Percentiles rank a stretch among this genome's conserved stretches.
These are phyloP conservation scores for Synaphobranchus kaupii DNA, from an alignment of 2,797 vertebrate species.

Conservation along the genomic window DNA sequence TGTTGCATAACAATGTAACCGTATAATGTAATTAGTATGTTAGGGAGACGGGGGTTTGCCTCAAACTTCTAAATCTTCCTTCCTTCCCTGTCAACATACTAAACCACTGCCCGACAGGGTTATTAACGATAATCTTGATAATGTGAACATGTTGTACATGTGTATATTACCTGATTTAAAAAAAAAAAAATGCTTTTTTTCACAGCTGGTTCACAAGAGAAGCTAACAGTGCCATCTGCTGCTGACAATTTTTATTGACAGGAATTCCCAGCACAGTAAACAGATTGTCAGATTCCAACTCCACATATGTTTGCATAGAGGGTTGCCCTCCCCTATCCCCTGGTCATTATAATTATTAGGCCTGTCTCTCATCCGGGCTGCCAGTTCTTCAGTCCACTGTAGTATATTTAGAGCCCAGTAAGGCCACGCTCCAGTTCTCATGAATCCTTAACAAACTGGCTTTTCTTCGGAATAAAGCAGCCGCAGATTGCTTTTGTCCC, in stretches of 20 bases:
- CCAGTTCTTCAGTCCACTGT: not conserved
- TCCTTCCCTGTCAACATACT: too few species aligned
- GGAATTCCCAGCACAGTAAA: not conserved
- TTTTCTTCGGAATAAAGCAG: not conserved
- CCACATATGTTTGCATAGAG: not conserved
- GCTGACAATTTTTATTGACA: not conserved
- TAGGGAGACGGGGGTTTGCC: too few species aligned
- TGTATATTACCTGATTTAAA: too few species aligned
- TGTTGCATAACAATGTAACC: too few species aligned
- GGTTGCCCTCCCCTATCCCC: too few species aligned
- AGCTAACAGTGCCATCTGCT: slow-evolving; percentile 1
- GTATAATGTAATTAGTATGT: too few species aligned
- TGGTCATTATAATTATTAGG: not conserved
- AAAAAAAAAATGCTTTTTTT: too few species aligned
- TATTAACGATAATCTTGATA: too few species aligned
- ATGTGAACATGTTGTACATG: too few species aligned
- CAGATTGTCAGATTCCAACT: not conserved
- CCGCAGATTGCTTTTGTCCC: not conserved
- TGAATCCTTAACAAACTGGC: slow-evolving; percentile 10
- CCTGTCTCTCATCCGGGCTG: not conserved
- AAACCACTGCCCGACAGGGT: too few species aligned
- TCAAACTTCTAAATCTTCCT: too few species aligned
- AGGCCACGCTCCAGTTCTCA: slow-evolving; percentile 5
- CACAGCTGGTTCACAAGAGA: not conserved
- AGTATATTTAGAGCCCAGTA: not conserved